Percentiles rank a stretch among this genome's conserved stretches.
Conservation (phyloP, 23 tunicate genomes). For the Trididemnum clinides region DNA sequence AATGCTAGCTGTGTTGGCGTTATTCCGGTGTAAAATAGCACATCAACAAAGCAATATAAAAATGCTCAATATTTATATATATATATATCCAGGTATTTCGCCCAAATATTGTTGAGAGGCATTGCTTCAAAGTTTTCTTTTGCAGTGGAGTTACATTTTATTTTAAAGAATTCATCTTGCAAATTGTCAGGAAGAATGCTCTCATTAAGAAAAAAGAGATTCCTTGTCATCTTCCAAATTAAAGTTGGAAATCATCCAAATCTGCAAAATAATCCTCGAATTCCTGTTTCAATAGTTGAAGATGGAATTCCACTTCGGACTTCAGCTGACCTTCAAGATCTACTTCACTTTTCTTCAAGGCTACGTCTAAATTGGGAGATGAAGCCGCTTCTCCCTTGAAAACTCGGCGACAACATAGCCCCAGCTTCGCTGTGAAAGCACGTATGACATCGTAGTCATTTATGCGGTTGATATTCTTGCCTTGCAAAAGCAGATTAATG, state of each 20-base stretch:
- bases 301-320: conserved; percentile 27
- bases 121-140: conserved; percentile 35
- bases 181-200: conserved; percentile 43
- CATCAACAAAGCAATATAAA: too few species aligned
- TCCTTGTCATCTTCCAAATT: conserved; percentile 53
- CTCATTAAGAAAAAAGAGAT: conserved; percentile 44
- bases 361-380: conserved; percentile 37
- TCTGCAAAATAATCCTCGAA: conserved; percentile 38
- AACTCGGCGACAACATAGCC: conserved; percentile 57
- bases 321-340: conserved; percentile 39
- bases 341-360: background rate
- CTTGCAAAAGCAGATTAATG: conserved; percentile 43
- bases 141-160: conserved; percentile 43
- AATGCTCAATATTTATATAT: conserved; percentile 1
- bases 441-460: conserved; percentile 38
- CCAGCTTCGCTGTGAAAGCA: conserved; percentile 51
- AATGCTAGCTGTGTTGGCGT: too few species aligned
- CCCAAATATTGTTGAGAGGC: conserved; percentile 42
- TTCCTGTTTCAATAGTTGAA: conserved; percentile 33
- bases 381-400: conserved; percentile 29
- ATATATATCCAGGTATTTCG: conserved; percentile 29
- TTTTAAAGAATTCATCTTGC: conserved; percentile 40
- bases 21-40: too few species aligned
- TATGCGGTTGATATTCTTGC: conserved; percentile 50
- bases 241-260: conserved; percentile 39